Base-by-base conservation (phyloP, 2,797 vertebrate genomes). In the Pipistrellus pipistrellus region DNA sequence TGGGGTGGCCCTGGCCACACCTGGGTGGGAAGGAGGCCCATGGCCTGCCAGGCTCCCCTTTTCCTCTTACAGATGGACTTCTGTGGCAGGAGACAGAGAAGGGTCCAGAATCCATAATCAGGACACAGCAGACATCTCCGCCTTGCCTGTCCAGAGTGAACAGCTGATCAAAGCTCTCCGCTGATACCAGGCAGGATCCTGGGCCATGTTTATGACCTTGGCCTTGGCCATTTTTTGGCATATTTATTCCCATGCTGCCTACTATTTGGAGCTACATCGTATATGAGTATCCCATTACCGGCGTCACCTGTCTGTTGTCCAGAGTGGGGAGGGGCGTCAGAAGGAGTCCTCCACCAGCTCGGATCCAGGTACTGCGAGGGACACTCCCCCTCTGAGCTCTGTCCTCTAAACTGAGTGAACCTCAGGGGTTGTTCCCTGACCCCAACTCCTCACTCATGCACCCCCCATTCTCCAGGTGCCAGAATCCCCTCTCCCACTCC, bases 81-180 rank as follows among this genome's bases (percentile, higher is more conserved):
- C 93, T 98, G 97, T 64, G 48, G 94, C 32, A 93, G 97, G 27
- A 62, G 57, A 11, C 89, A 96, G 84, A 98, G 97, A 78, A 97
- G 96, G 76, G 98, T 97, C 98, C 98, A 2, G 86, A 98, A 38
- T 59, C 44, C 1, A 89, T 88, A 96, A 98, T 94, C 57, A 96
- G 55, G 23, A 97, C 88, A 23, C 98, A 98, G 23, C 95, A 97
- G 89, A 91, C 98, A 53, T 68, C 86, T 6, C 97, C 97, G 41
- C 95, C 94, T 2, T 90, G 88, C 3, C 17, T 91, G 0, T 97
- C 98, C 53, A 96, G 98, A 93, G 97, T 97, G 53, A 99, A 98
- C 1, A 98, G 98, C 27, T 99, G 99, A 98, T 98, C 98, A 4
- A 97, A 91, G 46, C 98, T 98, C 92, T 95, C 32, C 98, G 98